Percentiles rank a stretch among this genome's conserved stretches.
Evolutionary conservation across 2,888 invertebrate genomes (phyloP).

Genomic region (Mesorhabditis belari): DNA sequence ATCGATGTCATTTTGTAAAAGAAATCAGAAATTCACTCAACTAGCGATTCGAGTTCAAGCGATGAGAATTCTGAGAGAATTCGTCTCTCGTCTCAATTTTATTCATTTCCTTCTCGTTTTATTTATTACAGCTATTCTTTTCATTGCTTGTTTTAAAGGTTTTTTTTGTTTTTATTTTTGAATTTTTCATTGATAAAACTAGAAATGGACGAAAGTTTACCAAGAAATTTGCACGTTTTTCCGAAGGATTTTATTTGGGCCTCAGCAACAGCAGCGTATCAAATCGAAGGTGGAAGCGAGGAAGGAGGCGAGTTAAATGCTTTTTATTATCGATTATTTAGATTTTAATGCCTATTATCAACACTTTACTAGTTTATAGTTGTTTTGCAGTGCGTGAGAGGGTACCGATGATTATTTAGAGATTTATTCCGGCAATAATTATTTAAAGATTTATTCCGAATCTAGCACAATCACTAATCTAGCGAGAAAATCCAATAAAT

Average conservation of each 20-base stretch:
- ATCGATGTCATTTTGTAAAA: too few relatives aligned
- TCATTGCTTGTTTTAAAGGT: background rate
- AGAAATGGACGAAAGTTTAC: background rate
- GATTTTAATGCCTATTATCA: too few relatives aligned
- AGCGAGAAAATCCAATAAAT: too few relatives aligned
- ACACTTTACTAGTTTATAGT: too few relatives aligned
- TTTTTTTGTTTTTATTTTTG: too few relatives aligned
- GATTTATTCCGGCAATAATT: too few relatives aligned
- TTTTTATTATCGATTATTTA: background rate
- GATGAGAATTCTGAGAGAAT: background rate
- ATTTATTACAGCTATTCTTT: background rate
- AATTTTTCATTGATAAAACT: background rate
- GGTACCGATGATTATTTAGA: too few relatives aligned
- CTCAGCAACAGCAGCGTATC: conserved; percentile 33
- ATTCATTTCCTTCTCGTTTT: background rate
- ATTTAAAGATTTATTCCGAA: too few relatives aligned
- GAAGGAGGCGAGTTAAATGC: conserved; percentile 15
- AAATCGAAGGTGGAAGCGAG: conserved; percentile 28
- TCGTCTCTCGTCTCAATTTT: background rate
- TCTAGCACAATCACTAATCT: too few relatives aligned
- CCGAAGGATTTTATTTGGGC: conserved; percentile 32
- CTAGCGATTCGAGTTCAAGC: too few relatives aligned
- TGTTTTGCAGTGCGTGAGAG: too few relatives aligned
- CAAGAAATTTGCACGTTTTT: conserved; percentile 8
- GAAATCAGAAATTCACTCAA: too few relatives aligned